These are phyloP conservation scores for Nothoprocta perdicaria DNA, from an alignment of 2,113 vertebrate genomes.

Conservation along the genomic window DNA sequence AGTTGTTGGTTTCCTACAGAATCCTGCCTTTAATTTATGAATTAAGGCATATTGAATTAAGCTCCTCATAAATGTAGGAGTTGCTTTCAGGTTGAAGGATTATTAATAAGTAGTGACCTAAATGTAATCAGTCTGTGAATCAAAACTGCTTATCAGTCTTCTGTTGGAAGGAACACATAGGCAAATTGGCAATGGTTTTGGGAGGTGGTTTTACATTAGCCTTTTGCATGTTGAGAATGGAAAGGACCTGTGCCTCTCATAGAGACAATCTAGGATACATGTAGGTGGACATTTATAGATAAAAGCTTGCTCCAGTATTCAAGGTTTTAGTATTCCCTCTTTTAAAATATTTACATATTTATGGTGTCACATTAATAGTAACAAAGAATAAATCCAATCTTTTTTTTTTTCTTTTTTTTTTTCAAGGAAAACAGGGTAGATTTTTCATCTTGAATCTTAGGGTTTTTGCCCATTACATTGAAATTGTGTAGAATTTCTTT, in stretches of 20 bases:
- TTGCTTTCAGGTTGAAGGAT: too few species aligned
- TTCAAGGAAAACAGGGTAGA: background rate
- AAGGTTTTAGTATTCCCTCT: background rate
- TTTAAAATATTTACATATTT: background rate
- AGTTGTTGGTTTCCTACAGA: background rate
- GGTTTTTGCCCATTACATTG: background rate
- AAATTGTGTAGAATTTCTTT: background rate
- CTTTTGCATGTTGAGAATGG: background rate
- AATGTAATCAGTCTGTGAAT: background rate
- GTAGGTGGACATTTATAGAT: background rate
- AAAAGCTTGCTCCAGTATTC: background rate
- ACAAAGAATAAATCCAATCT: background rate
- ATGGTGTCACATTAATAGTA: background rate
- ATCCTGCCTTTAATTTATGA: constrained; percentile 35
- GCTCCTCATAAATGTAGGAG: too few species aligned
- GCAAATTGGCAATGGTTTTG: background rate
- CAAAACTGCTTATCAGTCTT: background rate
- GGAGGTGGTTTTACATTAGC: rapidly evolving
- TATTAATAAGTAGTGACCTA: background rate
- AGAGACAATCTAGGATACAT: background rate
- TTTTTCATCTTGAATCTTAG: background rate
- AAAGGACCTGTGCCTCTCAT: background rate
- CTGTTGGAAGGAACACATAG: background rate
- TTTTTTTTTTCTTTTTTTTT: background rate
- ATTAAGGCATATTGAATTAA: background rate